Evolutionary conservation across 2,113 vertebrate species (phyloP).

Genomic region (Suricata suricatta): DNA sequence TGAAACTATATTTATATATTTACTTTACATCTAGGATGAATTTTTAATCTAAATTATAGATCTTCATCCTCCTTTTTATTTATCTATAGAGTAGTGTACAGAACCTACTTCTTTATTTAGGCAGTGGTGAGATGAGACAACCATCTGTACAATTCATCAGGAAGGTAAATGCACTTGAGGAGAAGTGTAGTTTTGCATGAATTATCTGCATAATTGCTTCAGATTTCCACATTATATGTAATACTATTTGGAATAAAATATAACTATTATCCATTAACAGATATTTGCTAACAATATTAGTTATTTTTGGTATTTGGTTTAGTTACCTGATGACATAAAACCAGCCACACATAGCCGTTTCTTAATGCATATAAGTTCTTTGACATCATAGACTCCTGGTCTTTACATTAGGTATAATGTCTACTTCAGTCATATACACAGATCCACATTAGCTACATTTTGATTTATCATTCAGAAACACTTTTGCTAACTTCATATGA

Average conservation of each 20-base stretch:
- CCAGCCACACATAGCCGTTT: not conserved
- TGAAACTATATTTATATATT: not conserved
- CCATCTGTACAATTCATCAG: not conserved
- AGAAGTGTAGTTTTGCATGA: not conserved
- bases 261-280: conserved; percentile 61
- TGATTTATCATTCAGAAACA: conserved; percentile 61
- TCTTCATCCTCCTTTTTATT: not conserved
- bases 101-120: not conserved
- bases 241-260: conserved; percentile 31
- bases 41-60: not conserved
- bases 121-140: not conserved
- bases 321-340: conserved; percentile 13
- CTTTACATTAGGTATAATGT: conserved; percentile 30
- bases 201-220: conserved; percentile 20
- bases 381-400: not conserved
- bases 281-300: conserved; percentile 8
- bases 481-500: conserved; percentile 47
- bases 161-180: not conserved
- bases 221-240: not conserved
- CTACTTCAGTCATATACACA: not conserved
- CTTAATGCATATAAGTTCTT: not conserved
- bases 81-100: not conserved
- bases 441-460: conserved; percentile 35
- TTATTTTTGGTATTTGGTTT: conserved; percentile 46
- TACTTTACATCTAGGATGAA: not conserved